These are phyloP conservation scores for Drosophila lutescens DNA, from an alignment of 2,888 invertebrate species.

Conservation along the genomic window DNA sequence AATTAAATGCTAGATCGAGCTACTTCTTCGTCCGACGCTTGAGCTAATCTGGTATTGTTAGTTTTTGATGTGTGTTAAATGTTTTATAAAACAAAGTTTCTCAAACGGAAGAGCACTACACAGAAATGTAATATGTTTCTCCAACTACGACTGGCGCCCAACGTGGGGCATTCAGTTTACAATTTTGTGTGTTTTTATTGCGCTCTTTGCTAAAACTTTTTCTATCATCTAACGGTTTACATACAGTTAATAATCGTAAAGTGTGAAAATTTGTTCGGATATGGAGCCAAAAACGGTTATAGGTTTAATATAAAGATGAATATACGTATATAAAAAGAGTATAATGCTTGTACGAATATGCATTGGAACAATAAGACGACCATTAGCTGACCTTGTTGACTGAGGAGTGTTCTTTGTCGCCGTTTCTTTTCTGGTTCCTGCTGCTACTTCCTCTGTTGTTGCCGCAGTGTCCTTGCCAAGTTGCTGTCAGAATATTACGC, in stretches of 20 bases:
- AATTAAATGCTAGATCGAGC: constrained; percentile 20
- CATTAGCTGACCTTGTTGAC: constrained; percentile 76
- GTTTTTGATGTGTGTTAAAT: constrained; percentile 25
- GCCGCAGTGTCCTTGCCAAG: constrained; percentile 41
- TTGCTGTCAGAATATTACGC: constrained; percentile 57
- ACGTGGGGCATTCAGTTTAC: constrained; percentile 57
- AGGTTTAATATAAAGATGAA: constrained; percentile 38
- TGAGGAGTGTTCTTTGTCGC: constrained; percentile 30
- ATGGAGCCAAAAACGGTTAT: constrained; percentile 45
- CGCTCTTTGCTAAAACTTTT: constrained; percentile 42
- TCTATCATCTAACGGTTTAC: constrained; percentile 57
- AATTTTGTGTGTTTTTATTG: constrained; percentile 42
- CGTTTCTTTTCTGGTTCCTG: constrained; percentile 10
- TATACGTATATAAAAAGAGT: constrained; percentile 44
- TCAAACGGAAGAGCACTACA: constrained; percentile 36
- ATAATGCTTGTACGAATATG: constrained; percentile 56
- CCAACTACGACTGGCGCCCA: constrained; percentile 59
- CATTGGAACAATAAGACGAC: constrained; percentile 71
- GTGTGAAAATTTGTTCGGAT: constrained; percentile 48
- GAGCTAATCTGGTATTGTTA: constrained; percentile 20
- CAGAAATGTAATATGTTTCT: constrained; percentile 25
- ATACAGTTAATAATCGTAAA: constrained; percentile 57
- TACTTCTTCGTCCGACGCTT: constrained; percentile 15
- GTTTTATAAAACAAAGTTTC: constrained; percentile 21
- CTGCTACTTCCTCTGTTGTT: constrained; percentile 9